phyloP scores from a whole-genome alignment of 2,113 vertebrate species.

The Piprites chloris region DNA sequence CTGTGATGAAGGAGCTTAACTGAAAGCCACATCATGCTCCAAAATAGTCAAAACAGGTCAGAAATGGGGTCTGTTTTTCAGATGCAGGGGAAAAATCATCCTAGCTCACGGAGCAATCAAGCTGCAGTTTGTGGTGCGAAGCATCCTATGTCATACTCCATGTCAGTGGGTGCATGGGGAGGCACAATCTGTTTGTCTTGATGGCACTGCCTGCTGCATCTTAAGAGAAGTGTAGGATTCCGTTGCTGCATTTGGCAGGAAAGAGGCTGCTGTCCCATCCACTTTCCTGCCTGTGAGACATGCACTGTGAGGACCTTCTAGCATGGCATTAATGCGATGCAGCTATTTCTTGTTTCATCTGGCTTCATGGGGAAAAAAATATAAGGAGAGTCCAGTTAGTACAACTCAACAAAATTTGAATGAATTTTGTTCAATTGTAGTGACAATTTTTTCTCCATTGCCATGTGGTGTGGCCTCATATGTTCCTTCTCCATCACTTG shows the following conservation, averaged over 20 bases:
- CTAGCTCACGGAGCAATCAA: neutral
- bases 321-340: neutral
- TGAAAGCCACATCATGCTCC: neutral
- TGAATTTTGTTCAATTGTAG: neutral
- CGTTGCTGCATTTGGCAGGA: neutral
- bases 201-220: neutral
- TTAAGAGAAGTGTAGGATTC: neutral
- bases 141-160: fast-evolving
- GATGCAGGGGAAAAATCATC: neutral
- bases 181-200: neutral
- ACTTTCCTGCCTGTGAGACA: fast-evolving
- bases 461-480: neutral
- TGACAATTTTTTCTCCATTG: neutral
- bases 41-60: neutral
- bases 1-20: neutral
- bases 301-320: neutral
- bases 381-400: neutral
- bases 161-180: neutral
- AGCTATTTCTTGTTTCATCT: neutral
- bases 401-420: neutral
- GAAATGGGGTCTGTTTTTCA: neutral
- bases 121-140: neutral
- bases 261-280: neutral
- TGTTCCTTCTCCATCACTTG: neutral
- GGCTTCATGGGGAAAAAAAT: neutral